Percentiles rank a stretch among this genome's conserved stretches.
These are phyloP conservation scores for Sesia apiformis DNA, from an alignment of 2,888 invertebrate species.

Conservation along the genomic window DNA sequence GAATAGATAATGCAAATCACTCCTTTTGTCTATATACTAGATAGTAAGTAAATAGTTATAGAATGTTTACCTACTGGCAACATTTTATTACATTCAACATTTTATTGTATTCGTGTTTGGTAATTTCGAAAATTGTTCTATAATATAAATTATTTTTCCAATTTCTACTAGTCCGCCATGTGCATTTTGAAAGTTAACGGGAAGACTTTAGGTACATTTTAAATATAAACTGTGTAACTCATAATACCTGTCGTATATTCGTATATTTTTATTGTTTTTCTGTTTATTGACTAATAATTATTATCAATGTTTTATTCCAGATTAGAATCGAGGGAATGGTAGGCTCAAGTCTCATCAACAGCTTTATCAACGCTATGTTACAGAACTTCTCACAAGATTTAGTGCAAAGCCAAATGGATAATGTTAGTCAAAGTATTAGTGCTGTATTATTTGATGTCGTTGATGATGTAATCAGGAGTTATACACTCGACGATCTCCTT, in stretches of 20 bases:
- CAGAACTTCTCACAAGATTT: conserved; percentile 34
- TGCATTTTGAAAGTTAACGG: too few relatives aligned
- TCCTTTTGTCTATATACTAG: too few relatives aligned
- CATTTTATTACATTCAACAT: too few relatives aligned
- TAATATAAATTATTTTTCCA: too few relatives aligned
- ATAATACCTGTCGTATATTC: too few relatives aligned
- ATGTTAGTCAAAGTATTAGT: conserved; percentile 27
- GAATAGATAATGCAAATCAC: too few relatives aligned
- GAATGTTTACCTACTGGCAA: too few relatives aligned
- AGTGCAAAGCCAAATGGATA: conserved; percentile 28
- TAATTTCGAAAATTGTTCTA: too few relatives aligned
- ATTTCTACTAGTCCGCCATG: too few relatives aligned
- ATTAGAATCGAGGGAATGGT: conserved; percentile 31
- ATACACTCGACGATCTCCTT: conserved; percentile 24
- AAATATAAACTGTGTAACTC: background rate
- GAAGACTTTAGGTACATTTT: background rate
- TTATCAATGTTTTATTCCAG: background rate
- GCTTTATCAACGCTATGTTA: conserved; percentile 29
- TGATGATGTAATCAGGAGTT: conserved; percentile 35
- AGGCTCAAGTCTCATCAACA: conserved; percentile 35
- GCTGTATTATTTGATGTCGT: conserved; percentile 33
- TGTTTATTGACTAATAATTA: background rate
- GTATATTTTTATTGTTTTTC: background rate
- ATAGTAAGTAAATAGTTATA: too few relatives aligned
- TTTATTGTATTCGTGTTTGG: too few relatives aligned